Evolutionary conservation across 1,140 invertebrate species (phyloP).

Genomic region (Drosophila baimaii): DNA sequence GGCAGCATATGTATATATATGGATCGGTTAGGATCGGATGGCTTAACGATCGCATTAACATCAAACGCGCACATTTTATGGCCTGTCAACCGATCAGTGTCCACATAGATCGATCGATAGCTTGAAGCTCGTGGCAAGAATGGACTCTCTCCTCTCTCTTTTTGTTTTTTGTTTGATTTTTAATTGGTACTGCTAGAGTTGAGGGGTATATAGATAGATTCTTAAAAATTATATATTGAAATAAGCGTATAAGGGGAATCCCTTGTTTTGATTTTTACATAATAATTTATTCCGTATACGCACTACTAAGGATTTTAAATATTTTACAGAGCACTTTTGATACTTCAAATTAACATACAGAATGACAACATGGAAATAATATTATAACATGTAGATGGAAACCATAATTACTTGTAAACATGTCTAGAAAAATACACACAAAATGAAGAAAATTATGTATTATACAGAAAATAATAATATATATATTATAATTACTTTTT

Average conservation of each 20-base stretch:
- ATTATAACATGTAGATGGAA: too few species aligned
- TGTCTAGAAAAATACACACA: too few species aligned
- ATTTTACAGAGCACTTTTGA: background rate
- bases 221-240: background rate
- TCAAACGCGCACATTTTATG: constrained; percentile 73
- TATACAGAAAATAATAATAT: too few species aligned
- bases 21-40: constrained; percentile 24
- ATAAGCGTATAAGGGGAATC: background rate
- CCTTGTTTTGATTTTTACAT: background rate
- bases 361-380: too few species aligned
- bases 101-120: constrained; percentile 44
- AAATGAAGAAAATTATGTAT: too few species aligned
- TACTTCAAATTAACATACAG: too few species aligned
- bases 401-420: too few species aligned
- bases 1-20: constrained; percentile 7
- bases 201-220: background rate
- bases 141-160: constrained; percentile 30
- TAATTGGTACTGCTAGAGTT: background rate
- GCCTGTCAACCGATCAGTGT: constrained; percentile 48
- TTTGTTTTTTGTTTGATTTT: background rate
- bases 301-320: background rate
- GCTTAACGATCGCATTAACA: constrained; percentile 63
- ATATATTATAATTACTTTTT: too few species aligned
- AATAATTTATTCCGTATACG: fast-evolving
- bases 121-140: constrained; percentile 29